These are phyloP conservation scores for Neogobius melanostomus DNA, from an alignment of 2,113 vertebrate species.

Conservation along the genomic window DNA sequence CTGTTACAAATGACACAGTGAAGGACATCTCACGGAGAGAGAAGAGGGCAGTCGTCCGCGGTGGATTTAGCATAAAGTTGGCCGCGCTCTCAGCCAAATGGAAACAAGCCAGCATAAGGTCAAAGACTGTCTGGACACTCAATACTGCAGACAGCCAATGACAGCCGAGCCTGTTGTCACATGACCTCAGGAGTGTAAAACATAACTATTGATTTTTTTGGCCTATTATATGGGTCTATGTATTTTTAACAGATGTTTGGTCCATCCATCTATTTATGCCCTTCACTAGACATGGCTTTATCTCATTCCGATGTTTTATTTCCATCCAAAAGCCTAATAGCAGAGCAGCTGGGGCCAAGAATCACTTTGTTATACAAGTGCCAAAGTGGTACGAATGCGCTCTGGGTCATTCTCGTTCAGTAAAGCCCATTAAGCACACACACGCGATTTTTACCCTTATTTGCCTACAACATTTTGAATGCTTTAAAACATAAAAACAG, in stretches of 20 bases:
- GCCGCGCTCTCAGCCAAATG: neutral
- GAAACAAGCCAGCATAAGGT: neutral
- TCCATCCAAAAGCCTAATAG: too few species aligned
- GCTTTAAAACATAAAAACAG: too few species aligned
- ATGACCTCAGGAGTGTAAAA: neutral
- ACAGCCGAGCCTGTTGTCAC: neutral
- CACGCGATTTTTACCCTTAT: too few species aligned
- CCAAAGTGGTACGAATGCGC: too few species aligned
- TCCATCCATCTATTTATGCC: neutral
- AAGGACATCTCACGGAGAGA: neutral
- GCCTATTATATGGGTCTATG: neutral
- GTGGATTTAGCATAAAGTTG: slow-evolving; percentile 3
- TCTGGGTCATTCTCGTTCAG: too few species aligned
- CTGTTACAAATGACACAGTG: neutral
- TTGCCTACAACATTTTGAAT: too few species aligned
- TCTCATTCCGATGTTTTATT: too few species aligned
- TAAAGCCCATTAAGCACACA: too few species aligned
- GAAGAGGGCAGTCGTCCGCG: neutral
- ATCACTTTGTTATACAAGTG: too few species aligned
- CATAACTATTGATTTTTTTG: too few species aligned
- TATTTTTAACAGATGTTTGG: neutral
- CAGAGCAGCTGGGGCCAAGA: too few species aligned
- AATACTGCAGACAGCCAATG: neutral
- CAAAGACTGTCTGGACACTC: slow-evolving; percentile 7
- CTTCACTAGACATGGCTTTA: too few species aligned